Evolutionary conservation across 2,797 vertebrate species (phyloP).

Genomic region (Mormyrus proboscirostris): DNA sequence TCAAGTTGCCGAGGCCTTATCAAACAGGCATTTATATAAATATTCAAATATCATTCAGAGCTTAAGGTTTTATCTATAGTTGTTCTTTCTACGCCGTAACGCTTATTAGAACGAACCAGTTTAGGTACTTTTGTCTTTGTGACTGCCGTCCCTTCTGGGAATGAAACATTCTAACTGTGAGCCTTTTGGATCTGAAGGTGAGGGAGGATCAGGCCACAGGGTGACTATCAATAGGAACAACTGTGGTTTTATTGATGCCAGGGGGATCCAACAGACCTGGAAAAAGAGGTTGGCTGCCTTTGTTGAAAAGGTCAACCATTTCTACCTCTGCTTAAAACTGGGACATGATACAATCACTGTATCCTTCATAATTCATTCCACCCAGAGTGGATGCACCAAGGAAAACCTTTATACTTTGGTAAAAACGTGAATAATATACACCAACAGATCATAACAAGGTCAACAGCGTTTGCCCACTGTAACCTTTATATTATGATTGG

Average conservation of each 20-base stretch:
- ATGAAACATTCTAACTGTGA: not conserved
- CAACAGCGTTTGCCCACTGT: not conserved
- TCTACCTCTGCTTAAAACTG: not conserved
- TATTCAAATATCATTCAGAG: not conserved
- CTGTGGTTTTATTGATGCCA: not conserved
- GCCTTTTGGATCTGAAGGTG: not conserved
- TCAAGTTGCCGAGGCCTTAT: not conserved
- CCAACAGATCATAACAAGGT: not conserved
- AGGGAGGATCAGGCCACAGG: not conserved
- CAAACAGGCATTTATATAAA: not conserved
- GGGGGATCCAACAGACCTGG: not conserved
- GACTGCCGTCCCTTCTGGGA: not conserved
- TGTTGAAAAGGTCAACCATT: not conserved
- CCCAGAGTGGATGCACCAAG: not conserved
- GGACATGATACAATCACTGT: not conserved
- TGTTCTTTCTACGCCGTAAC: not conserved
- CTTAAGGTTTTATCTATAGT: not conserved
- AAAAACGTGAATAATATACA: not conserved
- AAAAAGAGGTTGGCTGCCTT: not conserved
- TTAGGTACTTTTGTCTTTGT: not conserved
- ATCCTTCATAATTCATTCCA: not conserved
- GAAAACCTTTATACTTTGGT: not conserved
- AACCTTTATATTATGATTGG: not conserved
- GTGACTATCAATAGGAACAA: conserved; percentile 7
- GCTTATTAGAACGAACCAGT: not conserved